These are phyloP conservation scores for Gasteruption jaculator DNA, from an alignment of 2,888 invertebrate species.

Conservation along the genomic window DNA sequence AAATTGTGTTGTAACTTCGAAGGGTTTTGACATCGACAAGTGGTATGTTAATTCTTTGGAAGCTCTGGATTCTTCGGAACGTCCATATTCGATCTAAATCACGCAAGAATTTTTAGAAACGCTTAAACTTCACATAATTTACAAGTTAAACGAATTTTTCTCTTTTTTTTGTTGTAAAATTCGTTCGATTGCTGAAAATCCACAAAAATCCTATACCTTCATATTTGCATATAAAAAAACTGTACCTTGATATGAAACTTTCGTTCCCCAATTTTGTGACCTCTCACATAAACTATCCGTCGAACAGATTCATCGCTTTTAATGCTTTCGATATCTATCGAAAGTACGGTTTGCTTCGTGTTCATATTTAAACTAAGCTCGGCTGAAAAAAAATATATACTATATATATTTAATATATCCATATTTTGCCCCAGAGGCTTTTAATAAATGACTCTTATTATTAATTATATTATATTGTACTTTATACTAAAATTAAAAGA, in stretches of 20 bases:
- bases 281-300: conserved; percentile 62
- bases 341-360: conserved; percentile 35
- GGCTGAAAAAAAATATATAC: conserved; percentile 28
- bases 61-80: conserved; percentile 42
- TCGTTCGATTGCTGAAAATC: not conserved
- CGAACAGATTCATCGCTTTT: conserved; percentile 58
- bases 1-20: conserved; percentile 65
- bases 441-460: conserved; percentile 5
- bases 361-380: conserved; percentile 43
- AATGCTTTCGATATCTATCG: conserved; percentile 51
- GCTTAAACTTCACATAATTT: not conserved
- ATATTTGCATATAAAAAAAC: not conserved
- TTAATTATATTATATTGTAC: conserved; percentile 6
- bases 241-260: conserved; percentile 59
- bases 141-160: not conserved
- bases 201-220: not conserved
- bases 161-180: not conserved
- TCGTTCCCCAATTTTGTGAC: conserved; percentile 60
- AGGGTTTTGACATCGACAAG: conserved; percentile 66
- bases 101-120: conserved; percentile 6
- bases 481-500: conserved; percentile 1
- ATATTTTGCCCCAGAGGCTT: too few relatives aligned
- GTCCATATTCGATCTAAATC: conserved; percentile 45
- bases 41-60: conserved; percentile 60
- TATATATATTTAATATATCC: not conserved